Evolutionary conservation across 2,797 vertebrate genomes (phyloP), one percentile per base, ranked within the genome.

Genomic region (Diplodus puntazzo): DNA sequence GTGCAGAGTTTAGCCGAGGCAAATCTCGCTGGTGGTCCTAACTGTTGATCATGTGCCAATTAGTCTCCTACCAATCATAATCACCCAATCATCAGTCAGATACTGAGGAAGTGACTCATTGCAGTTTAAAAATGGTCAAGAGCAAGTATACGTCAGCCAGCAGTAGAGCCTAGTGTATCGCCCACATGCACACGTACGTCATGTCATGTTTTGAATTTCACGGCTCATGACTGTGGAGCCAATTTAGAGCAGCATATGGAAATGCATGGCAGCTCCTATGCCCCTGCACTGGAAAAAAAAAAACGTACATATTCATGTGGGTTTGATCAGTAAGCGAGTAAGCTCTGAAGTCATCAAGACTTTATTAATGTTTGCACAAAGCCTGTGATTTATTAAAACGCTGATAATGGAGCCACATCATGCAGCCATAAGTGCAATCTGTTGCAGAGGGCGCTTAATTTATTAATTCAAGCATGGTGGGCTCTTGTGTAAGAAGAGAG

Each of bases 61-160:
- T 54, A 80, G 48, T 48, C 7, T 21, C 6, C 34, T 54, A 21
- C n/a, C 43, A 65, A 57, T 77, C 52, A 68, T 77, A 64, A 75
- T 67, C 46, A n/a, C 54, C 27, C 59, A 53, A 46, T 75, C 59
- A 69, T 83, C 48, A 74, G 27, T 42, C 14, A 39, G 54, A 71
- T 62, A 66, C 81, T 69, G 13, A 81, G 53, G 50, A n/a, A 69
- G 23, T 68, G 57, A 42, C 55, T 87, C 50, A 69, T 74, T 71
- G 39, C 69, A 10, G 69, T 72, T 67, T 18, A 0, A 75, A 73
- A 68, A 67, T 34, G 30, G 27, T 61, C 16, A 12, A 43, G 39
- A 71, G 63, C 23, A 59, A 34, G 52, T 82, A 18, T 59, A 34
- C 61, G 5, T 73, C 66, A 78, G 34, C 11, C 20, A 18, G 39